Evolutionary conservation across 2,113 vertebrate species (phyloP).

Genomic region (Oryzias javanicus): DNA sequence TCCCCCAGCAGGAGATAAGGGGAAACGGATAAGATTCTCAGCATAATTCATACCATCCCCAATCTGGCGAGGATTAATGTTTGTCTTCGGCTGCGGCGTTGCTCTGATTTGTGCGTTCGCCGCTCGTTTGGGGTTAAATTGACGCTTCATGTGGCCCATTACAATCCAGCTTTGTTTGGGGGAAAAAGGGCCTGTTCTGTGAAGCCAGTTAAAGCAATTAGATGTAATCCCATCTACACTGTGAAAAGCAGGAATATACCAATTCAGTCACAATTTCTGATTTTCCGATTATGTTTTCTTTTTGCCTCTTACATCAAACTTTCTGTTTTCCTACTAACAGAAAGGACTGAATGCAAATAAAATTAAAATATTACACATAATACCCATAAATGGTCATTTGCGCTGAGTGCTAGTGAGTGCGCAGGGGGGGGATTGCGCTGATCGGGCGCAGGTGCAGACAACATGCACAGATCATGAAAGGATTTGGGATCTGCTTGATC

Average conservation of each 20-base stretch:
- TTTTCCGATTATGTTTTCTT: no score
- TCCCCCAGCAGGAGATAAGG: conserved; percentile 69
- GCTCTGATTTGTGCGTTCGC: conserved; percentile 47
- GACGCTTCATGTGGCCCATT: conserved; percentile 50
- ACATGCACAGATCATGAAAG: no score
- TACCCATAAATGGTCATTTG: no score
- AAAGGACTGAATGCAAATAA: background rate
- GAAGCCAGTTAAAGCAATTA: conserved; percentile 29
- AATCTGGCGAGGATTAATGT: conserved; percentile 72
- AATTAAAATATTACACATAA: background rate
- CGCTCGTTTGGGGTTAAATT: conserved; percentile 54
- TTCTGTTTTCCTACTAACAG: no score
- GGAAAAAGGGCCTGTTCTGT: conserved; percentile 27
- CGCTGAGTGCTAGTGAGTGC: no score
- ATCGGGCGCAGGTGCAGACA: no score
- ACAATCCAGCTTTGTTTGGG: conserved; percentile 51
- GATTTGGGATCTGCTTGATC: no score
- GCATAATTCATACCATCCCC: conserved; percentile 72
- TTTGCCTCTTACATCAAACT: no score
- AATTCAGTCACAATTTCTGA: no score
- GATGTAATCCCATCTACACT: conserved; percentile 37
- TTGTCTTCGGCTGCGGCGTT: conserved; percentile 32
- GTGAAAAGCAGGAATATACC: background rate
- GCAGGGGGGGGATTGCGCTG: no score
- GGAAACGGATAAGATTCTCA: conserved; percentile 72